Evolutionary conservation across 2,888 invertebrate genomes (phyloP).

Genomic region (Pristionchus fissidentatus): DNA sequence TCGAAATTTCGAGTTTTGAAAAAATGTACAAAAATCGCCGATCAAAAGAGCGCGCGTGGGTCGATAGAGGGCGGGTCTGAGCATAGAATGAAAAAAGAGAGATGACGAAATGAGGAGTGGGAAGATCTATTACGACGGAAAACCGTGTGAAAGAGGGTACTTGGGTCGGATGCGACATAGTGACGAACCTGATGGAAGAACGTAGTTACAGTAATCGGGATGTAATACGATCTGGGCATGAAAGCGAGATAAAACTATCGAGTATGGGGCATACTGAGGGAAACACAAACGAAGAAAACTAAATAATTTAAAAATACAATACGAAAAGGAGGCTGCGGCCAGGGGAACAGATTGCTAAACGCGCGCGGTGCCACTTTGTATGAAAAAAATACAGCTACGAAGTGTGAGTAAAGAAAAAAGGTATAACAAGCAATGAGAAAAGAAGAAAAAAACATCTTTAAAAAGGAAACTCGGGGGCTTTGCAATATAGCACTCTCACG

Average conservation of each 20-base stretch:
- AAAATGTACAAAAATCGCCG: conserved; percentile 34
- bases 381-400: conserved; percentile 36
- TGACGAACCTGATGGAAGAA: not conserved
- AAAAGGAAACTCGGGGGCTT: conserved; percentile 10
- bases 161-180: not conserved
- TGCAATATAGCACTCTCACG: conserved; percentile 39
- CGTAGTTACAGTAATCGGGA: not conserved
- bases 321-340: conserved; percentile 37
- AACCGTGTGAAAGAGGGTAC: conserved; percentile 26
- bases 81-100: not conserved
- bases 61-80: not conserved
- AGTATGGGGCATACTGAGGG: not conserved
- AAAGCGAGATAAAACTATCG: conserved; percentile 30
- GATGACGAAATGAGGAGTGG: not conserved
- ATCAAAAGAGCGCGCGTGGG: conserved; percentile 42
- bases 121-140: conserved; percentile 29
- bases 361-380: conserved; percentile 45
- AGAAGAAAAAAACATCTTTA: no score
- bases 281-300: not conserved
- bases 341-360: conserved; percentile 48
- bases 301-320: conserved; percentile 10
- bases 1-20: not conserved
- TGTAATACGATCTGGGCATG: conserved; percentile 12
- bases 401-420: conserved; percentile 25
- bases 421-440: no score